phyloP scores from a whole-genome alignment of 92 coral and sea anemone genomes.

The Palythoa caribaeorum region DNA sequence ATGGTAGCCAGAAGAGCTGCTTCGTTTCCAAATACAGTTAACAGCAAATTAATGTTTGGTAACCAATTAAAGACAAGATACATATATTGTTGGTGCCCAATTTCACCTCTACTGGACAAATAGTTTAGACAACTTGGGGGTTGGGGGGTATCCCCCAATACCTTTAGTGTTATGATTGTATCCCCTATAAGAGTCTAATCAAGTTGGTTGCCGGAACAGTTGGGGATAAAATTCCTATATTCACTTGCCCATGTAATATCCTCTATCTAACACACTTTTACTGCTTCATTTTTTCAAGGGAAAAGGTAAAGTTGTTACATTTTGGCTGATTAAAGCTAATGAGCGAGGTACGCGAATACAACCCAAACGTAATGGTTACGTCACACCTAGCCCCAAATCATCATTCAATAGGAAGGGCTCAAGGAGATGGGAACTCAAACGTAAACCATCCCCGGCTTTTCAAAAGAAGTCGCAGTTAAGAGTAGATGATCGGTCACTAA shows the following conservation, averaged over 20 bases:
- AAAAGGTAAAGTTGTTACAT: slow-evolving; percentile 59
- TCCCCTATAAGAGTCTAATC: not conserved
- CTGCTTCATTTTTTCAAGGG: slow-evolving; percentile 44
- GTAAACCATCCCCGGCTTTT: slow-evolving; percentile 1
- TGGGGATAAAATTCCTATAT: not conserved
- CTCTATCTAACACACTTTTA: not conserved
- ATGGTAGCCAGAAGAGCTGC: too few species aligned
- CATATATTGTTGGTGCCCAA: too few species aligned
- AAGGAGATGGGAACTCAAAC: slow-evolving; percentile 6
- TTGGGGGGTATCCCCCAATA: too few species aligned
- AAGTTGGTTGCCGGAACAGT: not conserved
- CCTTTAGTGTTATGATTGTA: too few species aligned
- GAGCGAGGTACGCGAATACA: not conserved
- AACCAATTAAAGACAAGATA: too few species aligned
- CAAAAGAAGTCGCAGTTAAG: not conserved
- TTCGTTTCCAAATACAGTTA: too few species aligned
- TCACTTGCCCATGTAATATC: not conserved
- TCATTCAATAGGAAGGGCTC: slow-evolving; percentile 17
- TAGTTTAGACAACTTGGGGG: too few species aligned
- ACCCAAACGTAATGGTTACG: not conserved
- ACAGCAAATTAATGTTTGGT: too few species aligned
- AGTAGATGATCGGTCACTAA: not conserved
- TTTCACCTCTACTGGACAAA: too few species aligned
- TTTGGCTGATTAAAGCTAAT: slow-evolving; percentile 50
- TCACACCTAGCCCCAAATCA: not conserved